phyloP scores from a whole-genome alignment of 2,888 invertebrate genomes.

The Athripsodes cinereus region DNA sequence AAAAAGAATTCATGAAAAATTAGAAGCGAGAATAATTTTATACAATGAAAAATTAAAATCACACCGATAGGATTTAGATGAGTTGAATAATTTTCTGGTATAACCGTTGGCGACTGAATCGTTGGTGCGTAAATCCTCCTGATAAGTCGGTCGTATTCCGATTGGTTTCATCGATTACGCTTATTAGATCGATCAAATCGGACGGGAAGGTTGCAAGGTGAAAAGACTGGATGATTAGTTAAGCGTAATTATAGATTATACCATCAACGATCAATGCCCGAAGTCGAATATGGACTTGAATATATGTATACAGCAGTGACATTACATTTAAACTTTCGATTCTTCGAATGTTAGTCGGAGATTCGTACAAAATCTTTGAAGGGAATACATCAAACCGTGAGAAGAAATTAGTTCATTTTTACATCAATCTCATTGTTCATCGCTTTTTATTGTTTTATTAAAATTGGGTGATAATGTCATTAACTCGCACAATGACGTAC shows the following conservation, averaged over 20 bases:
- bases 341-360: too few species aligned
- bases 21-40: neutral
- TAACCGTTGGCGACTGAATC: neutral
- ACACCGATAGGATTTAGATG: neutral
- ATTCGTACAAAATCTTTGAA: too few species aligned
- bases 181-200: slow-evolving; percentile 1
- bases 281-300: too few species aligned
- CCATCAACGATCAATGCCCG: too few species aligned
- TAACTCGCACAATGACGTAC: too few species aligned
- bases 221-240: neutral
- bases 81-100: neutral
- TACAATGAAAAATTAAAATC: neutral
- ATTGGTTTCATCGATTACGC: slow-evolving; percentile 5
- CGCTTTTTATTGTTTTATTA: too few species aligned
- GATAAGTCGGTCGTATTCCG: slow-evolving; percentile 7
- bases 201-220: neutral
- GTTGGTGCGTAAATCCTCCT: slow-evolving; percentile 16
- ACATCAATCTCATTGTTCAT: too few species aligned
- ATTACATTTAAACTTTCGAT: too few species aligned
- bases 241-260: neutral
- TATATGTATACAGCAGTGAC: too few species aligned
- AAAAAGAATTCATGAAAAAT: neutral
- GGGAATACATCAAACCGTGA: too few species aligned
- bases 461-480: too few species aligned
- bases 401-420: too few species aligned